These are phyloP conservation scores for Galemys pyrenaicus DNA, from an alignment of 2,113 vertebrate genomes.

Conservation along the genomic window DNA sequence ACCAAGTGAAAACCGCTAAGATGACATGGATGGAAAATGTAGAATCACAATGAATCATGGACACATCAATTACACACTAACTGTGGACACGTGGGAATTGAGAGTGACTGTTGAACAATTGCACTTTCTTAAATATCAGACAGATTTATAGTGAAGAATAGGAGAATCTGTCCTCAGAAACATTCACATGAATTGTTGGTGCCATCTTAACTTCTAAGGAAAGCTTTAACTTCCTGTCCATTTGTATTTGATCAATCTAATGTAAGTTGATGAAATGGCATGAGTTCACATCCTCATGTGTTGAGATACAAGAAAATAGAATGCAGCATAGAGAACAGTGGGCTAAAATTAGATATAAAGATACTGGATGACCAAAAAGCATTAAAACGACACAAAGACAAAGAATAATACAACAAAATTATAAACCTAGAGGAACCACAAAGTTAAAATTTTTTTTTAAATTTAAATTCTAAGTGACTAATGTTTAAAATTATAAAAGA, in stretches of 20 bases:
- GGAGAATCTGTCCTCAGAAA: background rate
- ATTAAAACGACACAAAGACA: background rate
- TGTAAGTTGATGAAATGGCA: conserved; percentile 29
- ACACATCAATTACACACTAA: background rate
- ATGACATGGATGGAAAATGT: background rate
- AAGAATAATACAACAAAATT: background rate
- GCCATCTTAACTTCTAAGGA: conserved; percentile 33
- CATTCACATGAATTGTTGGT: background rate
- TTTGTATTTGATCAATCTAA: background rate
- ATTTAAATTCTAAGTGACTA: background rate
- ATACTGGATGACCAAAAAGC: background rate
- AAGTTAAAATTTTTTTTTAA: background rate
- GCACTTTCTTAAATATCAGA: background rate
- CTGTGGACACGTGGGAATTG: background rate
- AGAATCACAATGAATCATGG: background rate
- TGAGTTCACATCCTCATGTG: conserved; percentile 19
- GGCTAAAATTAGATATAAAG: background rate
- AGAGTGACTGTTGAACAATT: background rate
- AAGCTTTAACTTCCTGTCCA: conserved; percentile 18
- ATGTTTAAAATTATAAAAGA: too few relatives aligned
- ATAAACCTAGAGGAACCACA: background rate
- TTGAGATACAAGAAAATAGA: background rate
- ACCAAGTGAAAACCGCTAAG: background rate
- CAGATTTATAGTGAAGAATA: background rate
- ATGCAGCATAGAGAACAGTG: background rate